These are phyloP conservation scores for Eristalis pertinax DNA, from an alignment of 2,888 invertebrate genomes.

Conservation along the genomic window DNA sequence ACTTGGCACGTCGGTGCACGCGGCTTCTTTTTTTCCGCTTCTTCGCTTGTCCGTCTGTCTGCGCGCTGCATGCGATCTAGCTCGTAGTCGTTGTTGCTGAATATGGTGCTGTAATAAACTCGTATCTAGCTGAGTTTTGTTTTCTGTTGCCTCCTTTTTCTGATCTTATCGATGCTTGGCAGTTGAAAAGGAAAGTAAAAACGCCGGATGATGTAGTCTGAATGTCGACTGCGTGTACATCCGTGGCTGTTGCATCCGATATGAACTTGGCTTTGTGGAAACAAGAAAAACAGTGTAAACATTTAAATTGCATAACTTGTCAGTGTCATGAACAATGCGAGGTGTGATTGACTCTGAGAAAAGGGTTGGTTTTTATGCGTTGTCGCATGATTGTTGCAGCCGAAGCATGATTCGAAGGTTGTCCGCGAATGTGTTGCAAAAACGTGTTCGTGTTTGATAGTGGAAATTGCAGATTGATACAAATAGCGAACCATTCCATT, in stretches of 20 bases:
- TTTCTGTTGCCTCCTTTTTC: slow-evolving; percentile 3
- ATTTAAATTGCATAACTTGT: not conserved
- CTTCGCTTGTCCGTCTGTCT: not conserved
- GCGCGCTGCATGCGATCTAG: not conserved
- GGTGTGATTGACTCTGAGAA: not conserved
- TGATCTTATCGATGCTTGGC: slow-evolving; percentile 11
- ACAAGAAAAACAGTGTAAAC: not conserved
- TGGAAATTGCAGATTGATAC: too few species aligned
- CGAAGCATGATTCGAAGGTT: not conserved
- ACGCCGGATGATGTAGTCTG: not conserved
- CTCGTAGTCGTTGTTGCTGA: not conserved
- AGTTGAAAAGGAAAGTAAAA: slow-evolving; percentile 43
- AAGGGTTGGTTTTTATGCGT: not conserved
- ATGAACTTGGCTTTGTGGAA: not conserved
- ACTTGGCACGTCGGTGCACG: slow-evolving; percentile 21
- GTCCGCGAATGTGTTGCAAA: too few species aligned
- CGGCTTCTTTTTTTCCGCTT: not conserved
- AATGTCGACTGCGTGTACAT: not conserved
- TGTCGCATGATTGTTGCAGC: not conserved
- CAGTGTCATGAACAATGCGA: not conserved
- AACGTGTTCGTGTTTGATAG: too few species aligned
- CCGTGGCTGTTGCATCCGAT: slow-evolving; percentile 2
- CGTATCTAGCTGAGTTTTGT: slow-evolving; percentile 11
- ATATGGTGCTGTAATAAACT: slow-evolving; percentile 6
- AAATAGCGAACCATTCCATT: too few species aligned